Conservation (phyloP, 2,888 invertebrate species). For the Pycnomerus fuliginosus region DNA sequence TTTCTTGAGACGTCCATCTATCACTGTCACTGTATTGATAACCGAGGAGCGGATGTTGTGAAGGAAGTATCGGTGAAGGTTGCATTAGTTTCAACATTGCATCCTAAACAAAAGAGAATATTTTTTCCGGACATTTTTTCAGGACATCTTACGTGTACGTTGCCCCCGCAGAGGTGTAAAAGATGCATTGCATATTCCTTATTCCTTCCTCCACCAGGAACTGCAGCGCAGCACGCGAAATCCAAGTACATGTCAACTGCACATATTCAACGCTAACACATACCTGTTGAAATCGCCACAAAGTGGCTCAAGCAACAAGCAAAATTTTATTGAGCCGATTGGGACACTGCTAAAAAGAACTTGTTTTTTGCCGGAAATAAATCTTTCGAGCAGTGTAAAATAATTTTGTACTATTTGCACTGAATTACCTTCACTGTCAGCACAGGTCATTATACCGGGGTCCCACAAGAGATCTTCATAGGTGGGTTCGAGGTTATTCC, state of each 20-base stretch:
- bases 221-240: constrained; percentile 92
- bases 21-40: constrained; percentile 67
- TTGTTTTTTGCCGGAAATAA: background rate
- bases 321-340: constrained; percentile 14
- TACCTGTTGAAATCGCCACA: constrained; percentile 39
- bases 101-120: constrained; percentile 52
- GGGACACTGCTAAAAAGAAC: background rate
- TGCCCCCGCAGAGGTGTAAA: constrained; percentile 82
- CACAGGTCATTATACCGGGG: constrained; percentile 73
- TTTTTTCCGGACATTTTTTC: too few relatives aligned
- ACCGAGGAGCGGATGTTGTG: constrained; percentile 62
- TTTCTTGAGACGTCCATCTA: constrained; percentile 87
- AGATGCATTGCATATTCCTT: constrained; percentile 92
- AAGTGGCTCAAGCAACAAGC: constrained; percentile 40
- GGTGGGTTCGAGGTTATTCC: constrained; percentile 57
- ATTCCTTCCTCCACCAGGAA: constrained; percentile 91
- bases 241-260: constrained; percentile 92
- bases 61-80: constrained; percentile 64
- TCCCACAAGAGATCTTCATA: constrained; percentile 83
- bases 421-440: constrained; percentile 73
- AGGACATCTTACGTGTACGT: constrained; percentile 74
- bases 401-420: too few relatives aligned
- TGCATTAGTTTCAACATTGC: constrained; percentile 88
- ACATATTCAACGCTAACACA: constrained; percentile 42
- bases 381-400: too few relatives aligned